phyloP scores from a whole-genome alignment of 2,797 vertebrate genomes.

The Sandelia bainsii region DNA sequence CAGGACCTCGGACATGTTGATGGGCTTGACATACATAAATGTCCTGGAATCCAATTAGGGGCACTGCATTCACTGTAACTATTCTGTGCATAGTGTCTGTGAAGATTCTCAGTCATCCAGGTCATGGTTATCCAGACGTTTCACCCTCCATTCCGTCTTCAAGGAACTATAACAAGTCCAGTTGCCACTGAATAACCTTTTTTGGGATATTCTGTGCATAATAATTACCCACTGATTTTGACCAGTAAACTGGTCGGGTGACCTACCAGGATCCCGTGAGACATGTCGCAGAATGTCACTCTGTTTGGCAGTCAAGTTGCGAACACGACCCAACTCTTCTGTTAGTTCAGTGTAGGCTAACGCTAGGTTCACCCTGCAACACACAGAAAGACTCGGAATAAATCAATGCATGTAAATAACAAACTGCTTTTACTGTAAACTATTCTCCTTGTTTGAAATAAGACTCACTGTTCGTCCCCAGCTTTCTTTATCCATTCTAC shows the following conservation, averaged over 20 bases:
- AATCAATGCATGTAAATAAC: neutral
- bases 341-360: slow-evolving; percentile 93
- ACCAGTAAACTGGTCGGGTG: neutral
- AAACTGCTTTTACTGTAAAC: neutral
- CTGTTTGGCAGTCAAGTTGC: slow-evolving; percentile 86
- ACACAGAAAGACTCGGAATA: neutral
- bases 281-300: slow-evolving; percentile 78
- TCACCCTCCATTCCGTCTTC: too few species aligned
- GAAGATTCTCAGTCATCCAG: too few species aligned
- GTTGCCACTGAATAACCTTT: too few species aligned
- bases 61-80: too few species aligned
- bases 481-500: slow-evolving; percentile 93
- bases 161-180: too few species aligned
- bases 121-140: too few species aligned
- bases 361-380: slow-evolving; percentile 88
- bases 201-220: too few species aligned
- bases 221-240: too few species aligned
- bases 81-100: too few species aligned
- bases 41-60: too few species aligned
- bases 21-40: too few species aligned
- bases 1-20: too few species aligned
- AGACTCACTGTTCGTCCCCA: slow-evolving; percentile 92
- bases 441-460: neutral
- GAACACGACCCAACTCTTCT: slow-evolving; percentile 87
- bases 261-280: slow-evolving; percentile 82